Conservation (phyloP, 2,888 invertebrate genomes). For the Drosophila pegasa region DNA sequence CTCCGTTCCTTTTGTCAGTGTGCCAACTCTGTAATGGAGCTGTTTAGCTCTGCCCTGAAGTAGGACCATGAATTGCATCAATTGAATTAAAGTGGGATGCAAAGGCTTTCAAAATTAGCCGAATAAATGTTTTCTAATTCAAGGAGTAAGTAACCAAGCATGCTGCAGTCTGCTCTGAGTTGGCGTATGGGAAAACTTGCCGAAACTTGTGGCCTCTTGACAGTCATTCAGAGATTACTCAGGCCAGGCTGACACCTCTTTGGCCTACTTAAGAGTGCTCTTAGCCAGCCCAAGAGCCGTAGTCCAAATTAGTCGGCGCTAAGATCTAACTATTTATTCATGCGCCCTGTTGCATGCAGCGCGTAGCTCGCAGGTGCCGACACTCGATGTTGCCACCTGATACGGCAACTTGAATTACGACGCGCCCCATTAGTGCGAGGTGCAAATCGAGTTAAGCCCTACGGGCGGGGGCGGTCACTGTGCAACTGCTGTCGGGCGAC, state of each 20-base stretch:
- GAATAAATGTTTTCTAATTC: background rate
- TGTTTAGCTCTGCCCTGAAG: background rate
- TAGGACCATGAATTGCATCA: background rate
- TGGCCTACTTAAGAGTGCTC: background rate
- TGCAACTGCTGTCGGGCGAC: background rate
- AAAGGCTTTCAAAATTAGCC: background rate
- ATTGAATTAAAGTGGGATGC: background rate
- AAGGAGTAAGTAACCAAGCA: background rate
- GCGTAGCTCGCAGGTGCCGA: slow-evolving; percentile 8
- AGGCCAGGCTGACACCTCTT: background rate
- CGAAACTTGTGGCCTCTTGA: too few relatives aligned
- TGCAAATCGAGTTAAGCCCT: slow-evolving; percentile 17
- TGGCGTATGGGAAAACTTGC: too few relatives aligned
- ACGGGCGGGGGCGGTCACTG: slow-evolving; percentile 2
- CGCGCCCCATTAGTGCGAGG: background rate
- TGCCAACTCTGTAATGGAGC: background rate
- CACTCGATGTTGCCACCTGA: background rate
- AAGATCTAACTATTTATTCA: slow-evolving; percentile 7
- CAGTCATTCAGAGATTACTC: background rate
- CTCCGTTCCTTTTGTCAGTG: background rate
- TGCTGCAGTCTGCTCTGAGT: too few relatives aligned
- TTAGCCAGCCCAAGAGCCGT: background rate
- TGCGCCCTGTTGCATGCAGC: slow-evolving; percentile 33
- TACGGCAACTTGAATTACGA: slow-evolving; percentile 6
- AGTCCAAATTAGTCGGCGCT: slow-evolving; percentile 11